These are phyloP conservation scores for Actinia tenebrosa DNA, from an alignment of 64 coral and sea anemone genomes.

Conservation along the genomic window DNA sequence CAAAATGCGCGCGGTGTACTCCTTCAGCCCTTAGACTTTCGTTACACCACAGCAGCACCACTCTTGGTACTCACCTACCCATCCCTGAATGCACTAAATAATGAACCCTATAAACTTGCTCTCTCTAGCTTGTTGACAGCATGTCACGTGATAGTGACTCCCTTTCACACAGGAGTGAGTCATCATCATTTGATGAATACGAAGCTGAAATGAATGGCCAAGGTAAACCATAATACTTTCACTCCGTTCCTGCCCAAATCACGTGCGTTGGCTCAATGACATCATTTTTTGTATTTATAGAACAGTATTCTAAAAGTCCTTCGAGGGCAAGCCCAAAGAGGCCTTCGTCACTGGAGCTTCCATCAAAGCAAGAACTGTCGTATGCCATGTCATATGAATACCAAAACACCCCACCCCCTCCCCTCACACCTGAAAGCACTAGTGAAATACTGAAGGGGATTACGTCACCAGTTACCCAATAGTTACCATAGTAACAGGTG, in stretches of 20 bases:
- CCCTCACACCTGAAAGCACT: slow-evolving; percentile 10
- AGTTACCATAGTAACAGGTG: neutral
- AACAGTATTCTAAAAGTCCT: neutral
- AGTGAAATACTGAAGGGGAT: slow-evolving; percentile 17
- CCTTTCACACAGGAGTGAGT: neutral
- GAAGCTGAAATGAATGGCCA: neutral
- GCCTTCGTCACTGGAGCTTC: neutral
- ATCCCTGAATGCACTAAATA: too few relatives aligned
- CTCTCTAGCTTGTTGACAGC: slow-evolving; percentile 15
- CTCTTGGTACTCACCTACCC: too few relatives aligned
- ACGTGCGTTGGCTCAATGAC: neutral
- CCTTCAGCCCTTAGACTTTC: too few relatives aligned
- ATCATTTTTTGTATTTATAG: neutral
- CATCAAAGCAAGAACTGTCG: neutral
- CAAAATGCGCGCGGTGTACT: too few relatives aligned
- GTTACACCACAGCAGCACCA: too few relatives aligned
- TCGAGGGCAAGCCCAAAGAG: neutral
- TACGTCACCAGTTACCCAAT: slow-evolving; percentile 4
- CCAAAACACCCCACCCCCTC: slow-evolving; percentile 6
- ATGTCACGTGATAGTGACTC: slow-evolving; percentile 30
- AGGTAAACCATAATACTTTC: slow-evolving; percentile 11
- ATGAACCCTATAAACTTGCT: neutral
- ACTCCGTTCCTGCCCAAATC: neutral
- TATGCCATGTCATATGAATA: slow-evolving; percentile 15
- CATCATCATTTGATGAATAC: slow-evolving; percentile 28